These are phyloP conservation scores for Chaetodon auriga DNA, from an alignment of 2,113 vertebrate species.

Conservation along the genomic window DNA sequence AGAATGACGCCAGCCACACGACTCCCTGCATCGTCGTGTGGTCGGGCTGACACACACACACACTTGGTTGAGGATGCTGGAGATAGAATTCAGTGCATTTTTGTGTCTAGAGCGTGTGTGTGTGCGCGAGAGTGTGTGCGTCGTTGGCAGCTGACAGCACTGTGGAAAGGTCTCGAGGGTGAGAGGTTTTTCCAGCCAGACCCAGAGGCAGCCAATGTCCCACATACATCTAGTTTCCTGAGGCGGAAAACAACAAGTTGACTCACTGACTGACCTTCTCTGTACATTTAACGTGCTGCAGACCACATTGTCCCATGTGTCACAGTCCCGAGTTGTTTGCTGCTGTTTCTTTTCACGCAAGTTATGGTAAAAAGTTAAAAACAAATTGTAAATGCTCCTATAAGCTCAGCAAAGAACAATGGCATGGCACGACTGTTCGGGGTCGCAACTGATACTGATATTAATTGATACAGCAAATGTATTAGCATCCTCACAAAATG, in stretches of 20 bases:
- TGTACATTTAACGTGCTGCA: slow-evolving; percentile 28
- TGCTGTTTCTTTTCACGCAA: background rate
- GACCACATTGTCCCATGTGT: slow-evolving; percentile 9
- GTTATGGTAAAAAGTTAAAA: slow-evolving; percentile 4
- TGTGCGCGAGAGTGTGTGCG: slow-evolving; percentile 24
- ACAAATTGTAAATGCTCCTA: background rate
- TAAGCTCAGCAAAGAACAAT: background rate
- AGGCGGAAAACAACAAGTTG: slow-evolving; percentile 67
- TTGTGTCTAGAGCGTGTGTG: background rate
- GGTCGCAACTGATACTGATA: background rate
- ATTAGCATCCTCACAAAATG: too few relatives aligned
- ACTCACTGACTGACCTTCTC: slow-evolving; percentile 66
- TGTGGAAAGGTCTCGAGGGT: slow-evolving; percentile 71
- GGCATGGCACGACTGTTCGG: background rate
- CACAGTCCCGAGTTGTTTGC: slow-evolving; percentile 20
- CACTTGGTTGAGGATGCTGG: slow-evolving; percentile 13
- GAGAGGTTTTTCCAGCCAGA: slow-evolving; percentile 69
- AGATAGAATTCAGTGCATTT: slow-evolving; percentile 43
- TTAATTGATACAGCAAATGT: background rate
- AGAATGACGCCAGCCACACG: slow-evolving; percentile 66
- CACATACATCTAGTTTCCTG: slow-evolving; percentile 69
- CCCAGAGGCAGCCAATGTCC: slow-evolving; percentile 72
- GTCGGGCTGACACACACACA: slow-evolving; percentile 57
- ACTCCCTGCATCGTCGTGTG: slow-evolving; percentile 63
- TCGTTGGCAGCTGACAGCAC: slow-evolving; percentile 25